These are phyloP conservation scores for Coenonympha glycerion DNA, from an alignment of 2,888 invertebrate genomes.

Conservation along the genomic window DNA sequence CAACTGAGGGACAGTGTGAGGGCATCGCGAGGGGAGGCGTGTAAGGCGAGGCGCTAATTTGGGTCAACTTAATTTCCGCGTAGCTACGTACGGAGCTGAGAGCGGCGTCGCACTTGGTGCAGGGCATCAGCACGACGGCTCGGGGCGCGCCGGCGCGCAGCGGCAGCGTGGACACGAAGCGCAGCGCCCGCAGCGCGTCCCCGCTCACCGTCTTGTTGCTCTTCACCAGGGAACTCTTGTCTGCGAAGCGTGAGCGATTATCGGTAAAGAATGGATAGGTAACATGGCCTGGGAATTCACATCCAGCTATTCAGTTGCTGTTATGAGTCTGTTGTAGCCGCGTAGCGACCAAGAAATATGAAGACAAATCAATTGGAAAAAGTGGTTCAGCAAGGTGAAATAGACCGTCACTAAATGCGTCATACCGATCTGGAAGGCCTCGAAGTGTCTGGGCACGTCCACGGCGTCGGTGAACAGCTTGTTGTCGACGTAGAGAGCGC, in stretches of 20 bases:
- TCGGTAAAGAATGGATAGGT: too few relatives aligned
- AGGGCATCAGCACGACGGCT: slow-evolving; percentile 87
- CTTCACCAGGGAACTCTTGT: slow-evolving; percentile 47
- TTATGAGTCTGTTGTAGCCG: too few relatives aligned
- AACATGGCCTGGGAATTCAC: too few relatives aligned
- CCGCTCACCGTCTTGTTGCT: slow-evolving; percentile 36
- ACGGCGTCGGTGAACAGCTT: slow-evolving; percentile 80
- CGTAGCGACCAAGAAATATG: too few relatives aligned
- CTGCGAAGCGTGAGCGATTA: too few relatives aligned
- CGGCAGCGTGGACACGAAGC: slow-evolving; percentile 81
- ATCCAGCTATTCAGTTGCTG: too few relatives aligned
- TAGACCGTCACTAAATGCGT: background rate
- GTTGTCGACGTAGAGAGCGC: slow-evolving; percentile 83
- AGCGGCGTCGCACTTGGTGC: slow-evolving; percentile 78
- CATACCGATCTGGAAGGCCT: slow-evolving; percentile 80
- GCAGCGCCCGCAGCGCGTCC: slow-evolving; percentile 86
- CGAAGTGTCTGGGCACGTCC: slow-evolving; percentile 80
- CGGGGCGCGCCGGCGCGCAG: slow-evolving; percentile 90
- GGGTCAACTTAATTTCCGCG: background rate
- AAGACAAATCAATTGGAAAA: too few relatives aligned
- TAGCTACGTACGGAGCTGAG: slow-evolving; percentile 14
- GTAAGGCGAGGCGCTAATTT: too few relatives aligned
- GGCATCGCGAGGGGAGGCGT: too few relatives aligned
- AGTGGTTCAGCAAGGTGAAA: too few relatives aligned
- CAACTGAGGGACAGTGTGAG: too few relatives aligned